These are phyloP conservation scores for Drosophila maculinotata DNA, from an alignment of 2,888 invertebrate species.

Conservation along the genomic window DNA sequence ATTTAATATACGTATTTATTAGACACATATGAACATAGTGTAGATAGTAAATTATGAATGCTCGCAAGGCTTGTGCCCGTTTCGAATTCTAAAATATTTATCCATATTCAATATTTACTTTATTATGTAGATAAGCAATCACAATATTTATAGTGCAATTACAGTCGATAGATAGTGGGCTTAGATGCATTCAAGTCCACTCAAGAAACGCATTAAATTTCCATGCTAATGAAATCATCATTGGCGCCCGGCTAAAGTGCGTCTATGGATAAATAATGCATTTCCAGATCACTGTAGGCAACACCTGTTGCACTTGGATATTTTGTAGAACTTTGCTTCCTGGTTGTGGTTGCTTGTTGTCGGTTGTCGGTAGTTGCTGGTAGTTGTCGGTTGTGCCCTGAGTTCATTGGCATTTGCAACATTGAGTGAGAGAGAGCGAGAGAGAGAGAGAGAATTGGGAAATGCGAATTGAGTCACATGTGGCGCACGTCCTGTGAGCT, in stretches of 20 bases:
- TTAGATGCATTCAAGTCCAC: slow-evolving; percentile 9
- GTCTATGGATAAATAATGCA: slow-evolving; percentile 48
- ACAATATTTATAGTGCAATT: slow-evolving; percentile 50
- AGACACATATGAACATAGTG: slow-evolving; percentile 5
- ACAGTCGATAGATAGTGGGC: slow-evolving; percentile 18
- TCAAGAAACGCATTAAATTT: slow-evolving; percentile 44
- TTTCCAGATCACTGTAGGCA: slow-evolving; percentile 24
- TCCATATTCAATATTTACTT: slow-evolving; percentile 45
- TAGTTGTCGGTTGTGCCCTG: neutral
- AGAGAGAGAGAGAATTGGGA: no score
- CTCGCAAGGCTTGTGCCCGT: slow-evolving; percentile 5
- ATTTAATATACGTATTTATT: neutral
- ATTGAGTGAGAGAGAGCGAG: no score
- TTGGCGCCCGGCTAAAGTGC: slow-evolving; percentile 35
- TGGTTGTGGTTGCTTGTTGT: slow-evolving; percentile 49
- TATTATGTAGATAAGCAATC: slow-evolving; percentile 40
- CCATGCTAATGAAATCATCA: slow-evolving; percentile 53
- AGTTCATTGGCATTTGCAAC: slow-evolving; percentile 67
- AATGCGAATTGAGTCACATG: slow-evolving; percentile 57
- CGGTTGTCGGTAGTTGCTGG: slow-evolving; percentile 7
- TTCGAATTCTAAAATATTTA: slow-evolving; percentile 19
- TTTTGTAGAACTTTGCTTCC: slow-evolving; percentile 59
- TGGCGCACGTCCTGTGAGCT: slow-evolving; percentile 68
- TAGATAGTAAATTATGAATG: slow-evolving; percentile 15
- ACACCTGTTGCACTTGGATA: slow-evolving; percentile 64